Evolutionary conservation across 2,888 invertebrate genomes (phyloP).

Genomic region (Mythimna impura): DNA sequence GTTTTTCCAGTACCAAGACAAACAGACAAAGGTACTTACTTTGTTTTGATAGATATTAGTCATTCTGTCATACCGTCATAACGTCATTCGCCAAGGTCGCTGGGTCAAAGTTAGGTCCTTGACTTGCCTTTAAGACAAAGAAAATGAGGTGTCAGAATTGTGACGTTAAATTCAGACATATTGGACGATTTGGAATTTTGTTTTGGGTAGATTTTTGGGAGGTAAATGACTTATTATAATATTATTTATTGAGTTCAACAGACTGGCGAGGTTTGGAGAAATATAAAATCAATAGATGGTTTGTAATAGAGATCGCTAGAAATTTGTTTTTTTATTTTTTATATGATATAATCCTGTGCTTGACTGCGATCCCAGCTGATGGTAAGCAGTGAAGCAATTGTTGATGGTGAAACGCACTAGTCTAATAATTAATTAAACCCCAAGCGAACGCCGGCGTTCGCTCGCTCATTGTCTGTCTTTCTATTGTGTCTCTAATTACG

Average conservation of each 20-base stretch:
- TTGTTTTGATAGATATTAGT: conserved; percentile 12
- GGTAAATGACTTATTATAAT: background rate
- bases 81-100: conserved; percentile 17
- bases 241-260: background rate
- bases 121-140: conserved; percentile 6
- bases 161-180: background rate
- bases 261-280: too few relatives aligned
- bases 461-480: too few relatives aligned
- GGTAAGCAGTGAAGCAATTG: too few relatives aligned
- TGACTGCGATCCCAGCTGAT: too few relatives aligned
- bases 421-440: too few relatives aligned
- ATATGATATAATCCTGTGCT: too few relatives aligned
- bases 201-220: background rate
- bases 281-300: too few relatives aligned
- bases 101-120: conserved; percentile 25
- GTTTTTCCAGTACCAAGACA: conserved; percentile 16
- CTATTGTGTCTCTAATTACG: too few relatives aligned
- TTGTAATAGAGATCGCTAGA: too few relatives aligned
- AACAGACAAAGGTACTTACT: background rate
- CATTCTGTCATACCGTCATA: background rate
- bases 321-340: too few relatives aligned
- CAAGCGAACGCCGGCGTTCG: too few relatives aligned
- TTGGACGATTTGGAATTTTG: background rate
- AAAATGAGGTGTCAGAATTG: background rate
- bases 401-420: too few relatives aligned